Evolutionary conservation across 2,113 vertebrate genomes (phyloP).

Genomic region (Petromus typicus): DNA sequence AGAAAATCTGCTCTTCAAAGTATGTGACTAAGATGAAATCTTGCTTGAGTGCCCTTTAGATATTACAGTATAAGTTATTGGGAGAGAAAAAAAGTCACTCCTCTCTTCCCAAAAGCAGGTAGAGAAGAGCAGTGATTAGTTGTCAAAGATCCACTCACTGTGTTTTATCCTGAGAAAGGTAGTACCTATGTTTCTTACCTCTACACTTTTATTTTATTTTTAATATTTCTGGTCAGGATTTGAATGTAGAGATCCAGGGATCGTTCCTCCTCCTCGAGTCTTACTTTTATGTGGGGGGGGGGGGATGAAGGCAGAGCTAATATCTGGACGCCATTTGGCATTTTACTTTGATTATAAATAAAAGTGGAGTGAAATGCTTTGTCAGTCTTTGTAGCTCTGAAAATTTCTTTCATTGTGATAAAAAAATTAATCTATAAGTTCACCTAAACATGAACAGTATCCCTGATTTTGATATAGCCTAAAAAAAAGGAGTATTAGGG

Average conservation of each 20-base stretch:
- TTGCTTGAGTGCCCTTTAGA: conserved; percentile 49
- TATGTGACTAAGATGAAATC: conserved; percentile 60
- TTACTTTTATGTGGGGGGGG: background rate
- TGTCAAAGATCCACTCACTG: background rate
- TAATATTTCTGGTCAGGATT: background rate
- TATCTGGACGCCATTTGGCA: conserved; percentile 31
- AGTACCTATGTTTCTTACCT: background rate
- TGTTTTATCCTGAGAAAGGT: background rate
- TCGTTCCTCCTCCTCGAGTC: background rate
- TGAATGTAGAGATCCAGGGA: background rate
- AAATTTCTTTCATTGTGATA: conserved; percentile 37
- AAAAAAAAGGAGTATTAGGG: conserved; percentile 3
- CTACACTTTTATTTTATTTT: background rate
- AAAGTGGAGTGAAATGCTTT: conserved; percentile 21
- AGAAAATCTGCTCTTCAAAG: conserved; percentile 53
- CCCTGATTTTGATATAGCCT: conserved; percentile 16
- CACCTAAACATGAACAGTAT: background rate
- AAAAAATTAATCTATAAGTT: conserved; percentile 31
- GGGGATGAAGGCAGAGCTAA: conserved; percentile 4
- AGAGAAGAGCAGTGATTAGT: conserved; percentile 45
- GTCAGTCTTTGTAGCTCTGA: conserved; percentile 9
- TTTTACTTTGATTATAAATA: conserved; percentile 29
- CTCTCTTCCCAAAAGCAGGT: conserved; percentile 29
- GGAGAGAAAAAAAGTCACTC: conserved; percentile 47
- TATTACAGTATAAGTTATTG: conserved; percentile 38